phyloP scores from a whole-genome alignment of 1,140 invertebrate genomes.

The Drosophila kurseongensis region DNA sequence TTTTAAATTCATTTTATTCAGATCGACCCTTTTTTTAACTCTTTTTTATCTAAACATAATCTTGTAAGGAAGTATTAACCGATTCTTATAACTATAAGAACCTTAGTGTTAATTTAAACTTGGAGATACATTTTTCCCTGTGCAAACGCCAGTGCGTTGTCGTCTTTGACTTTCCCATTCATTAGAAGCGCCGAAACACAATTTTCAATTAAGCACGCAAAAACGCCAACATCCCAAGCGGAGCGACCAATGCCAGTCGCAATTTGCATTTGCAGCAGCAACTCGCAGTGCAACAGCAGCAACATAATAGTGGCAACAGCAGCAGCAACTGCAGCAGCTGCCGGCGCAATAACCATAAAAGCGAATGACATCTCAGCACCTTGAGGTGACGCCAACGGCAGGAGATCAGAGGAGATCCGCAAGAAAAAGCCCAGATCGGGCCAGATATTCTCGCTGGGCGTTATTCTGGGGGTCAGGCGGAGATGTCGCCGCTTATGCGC shows the following conservation, averaged over 20 bases:
- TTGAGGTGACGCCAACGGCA: slow-evolving; percentile 60
- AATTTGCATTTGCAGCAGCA: slow-evolving; percentile 73
- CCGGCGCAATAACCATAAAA: slow-evolving; percentile 75
- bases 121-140: slow-evolving; percentile 4
- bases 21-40: too few relatives aligned
- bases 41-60: too few relatives aligned
- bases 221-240: slow-evolving; percentile 71
- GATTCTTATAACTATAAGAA: too few relatives aligned
- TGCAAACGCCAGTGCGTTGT: slow-evolving; percentile 2
- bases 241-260: slow-evolving; percentile 46
- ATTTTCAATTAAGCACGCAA: slow-evolving; percentile 71
- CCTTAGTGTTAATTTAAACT: not conserved
- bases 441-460: slow-evolving; percentile 18
- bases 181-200: slow-evolving; percentile 48
- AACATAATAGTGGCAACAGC: slow-evolving; percentile 18
- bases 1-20: too few relatives aligned
- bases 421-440: slow-evolving; percentile 8
- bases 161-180: slow-evolving; percentile 49
- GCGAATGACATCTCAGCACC: slow-evolving; percentile 72
- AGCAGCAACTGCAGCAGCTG: slow-evolving; percentile 13
- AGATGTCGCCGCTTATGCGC: slow-evolving; percentile 60
- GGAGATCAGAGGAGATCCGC: slow-evolving; percentile 35
- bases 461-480: slow-evolving; percentile 30
- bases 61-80: too few relatives aligned
- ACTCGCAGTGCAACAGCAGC: slow-evolving; percentile 22